phyloP scores from a whole-genome alignment of 2,113 vertebrate species.

The Lasiurus cinereus region DNA sequence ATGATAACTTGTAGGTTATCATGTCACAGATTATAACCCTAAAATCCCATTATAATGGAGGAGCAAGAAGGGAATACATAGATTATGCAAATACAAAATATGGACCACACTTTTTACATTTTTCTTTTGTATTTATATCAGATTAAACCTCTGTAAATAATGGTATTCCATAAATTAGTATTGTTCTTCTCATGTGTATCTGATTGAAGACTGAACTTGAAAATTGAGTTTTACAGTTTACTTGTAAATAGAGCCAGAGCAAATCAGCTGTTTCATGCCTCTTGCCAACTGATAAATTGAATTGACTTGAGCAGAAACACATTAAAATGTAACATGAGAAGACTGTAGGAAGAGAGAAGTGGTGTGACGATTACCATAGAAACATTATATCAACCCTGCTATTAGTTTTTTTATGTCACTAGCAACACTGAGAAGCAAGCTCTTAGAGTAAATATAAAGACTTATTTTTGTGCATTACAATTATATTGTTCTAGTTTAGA shows the following conservation, averaged over 20 bases:
- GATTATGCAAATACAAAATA: neutral
- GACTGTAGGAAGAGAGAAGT: constrained; percentile 73
- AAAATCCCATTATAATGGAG: neutral
- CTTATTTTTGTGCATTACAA: constrained; percentile 72
- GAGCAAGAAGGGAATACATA: neutral
- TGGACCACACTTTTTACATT: neutral
- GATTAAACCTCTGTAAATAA: constrained; percentile 77
- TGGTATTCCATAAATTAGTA: constrained; percentile 69
- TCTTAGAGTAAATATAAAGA: constrained; percentile 74
- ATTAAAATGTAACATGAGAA: constrained; percentile 81
- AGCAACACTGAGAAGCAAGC: constrained; percentile 67
- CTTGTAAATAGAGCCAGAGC: constrained; percentile 80
- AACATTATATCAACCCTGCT: constrained; percentile 44
- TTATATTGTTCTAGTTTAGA: constrained; percentile 73
- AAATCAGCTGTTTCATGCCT: constrained; percentile 80
- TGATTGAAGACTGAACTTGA: constrained; percentile 82
- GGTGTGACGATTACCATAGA: constrained; percentile 78
- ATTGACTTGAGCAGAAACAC: constrained; percentile 82
- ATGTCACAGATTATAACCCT: neutral
- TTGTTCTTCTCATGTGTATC: constrained; percentile 80
- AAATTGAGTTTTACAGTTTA: constrained; percentile 86
- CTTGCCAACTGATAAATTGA: constrained; percentile 83
- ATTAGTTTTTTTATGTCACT: constrained; percentile 65
- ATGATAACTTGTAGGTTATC: neutral
- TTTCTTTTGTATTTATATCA: constrained; percentile 69